phyloP scores from a whole-genome alignment of 2,888 invertebrate genomes.

The Cosmorhoe ocellata region DNA sequence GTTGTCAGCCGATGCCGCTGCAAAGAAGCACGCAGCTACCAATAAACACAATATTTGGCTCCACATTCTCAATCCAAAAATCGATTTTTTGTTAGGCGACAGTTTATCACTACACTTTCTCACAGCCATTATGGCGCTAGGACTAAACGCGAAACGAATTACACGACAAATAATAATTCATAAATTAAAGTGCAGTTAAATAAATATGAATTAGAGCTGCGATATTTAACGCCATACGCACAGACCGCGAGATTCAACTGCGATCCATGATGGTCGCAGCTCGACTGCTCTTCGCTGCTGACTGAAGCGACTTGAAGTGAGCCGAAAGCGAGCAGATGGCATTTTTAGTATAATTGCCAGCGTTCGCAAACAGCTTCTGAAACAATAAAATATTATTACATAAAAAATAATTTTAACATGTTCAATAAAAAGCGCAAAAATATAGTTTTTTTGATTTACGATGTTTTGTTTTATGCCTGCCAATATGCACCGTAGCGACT shows the following conservation, averaged over 20 bases:
- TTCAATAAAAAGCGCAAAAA: not conserved
- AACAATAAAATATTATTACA: not conserved
- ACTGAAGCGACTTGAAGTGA: slow-evolving; percentile 45
- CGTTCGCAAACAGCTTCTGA: not conserved
- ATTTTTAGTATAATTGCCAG: slow-evolving; percentile 27
- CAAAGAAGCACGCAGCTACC: slow-evolving; percentile 65
- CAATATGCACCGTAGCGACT: not conserved
- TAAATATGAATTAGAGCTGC: slow-evolving; percentile 40
- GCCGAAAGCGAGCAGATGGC: slow-evolving; percentile 45
- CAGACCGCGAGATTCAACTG: slow-evolving; percentile 60
- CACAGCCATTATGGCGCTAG: slow-evolving; percentile 70
- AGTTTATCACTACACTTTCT: slow-evolving; percentile 77
- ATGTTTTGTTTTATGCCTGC: not conserved
- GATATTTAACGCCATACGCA: slow-evolving; percentile 50
- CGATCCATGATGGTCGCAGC: slow-evolving; percentile 75
- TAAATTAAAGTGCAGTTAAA: slow-evolving; percentile 52
- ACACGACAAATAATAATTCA: slow-evolving; percentile 51
- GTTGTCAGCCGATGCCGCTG: slow-evolving; percentile 58
- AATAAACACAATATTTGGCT: slow-evolving; percentile 75
- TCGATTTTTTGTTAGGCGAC: slow-evolving; percentile 80
- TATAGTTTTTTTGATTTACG: slow-evolving; percentile 5
- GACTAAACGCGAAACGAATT: slow-evolving; percentile 43
- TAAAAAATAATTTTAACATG: not conserved
- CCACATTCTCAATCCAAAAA: slow-evolving; percentile 75
- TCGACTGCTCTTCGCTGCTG: slow-evolving; percentile 50